Evolutionary conservation across 2,888 invertebrate species (phyloP).

Genomic region (Tenthredo scrophulariae): DNA sequence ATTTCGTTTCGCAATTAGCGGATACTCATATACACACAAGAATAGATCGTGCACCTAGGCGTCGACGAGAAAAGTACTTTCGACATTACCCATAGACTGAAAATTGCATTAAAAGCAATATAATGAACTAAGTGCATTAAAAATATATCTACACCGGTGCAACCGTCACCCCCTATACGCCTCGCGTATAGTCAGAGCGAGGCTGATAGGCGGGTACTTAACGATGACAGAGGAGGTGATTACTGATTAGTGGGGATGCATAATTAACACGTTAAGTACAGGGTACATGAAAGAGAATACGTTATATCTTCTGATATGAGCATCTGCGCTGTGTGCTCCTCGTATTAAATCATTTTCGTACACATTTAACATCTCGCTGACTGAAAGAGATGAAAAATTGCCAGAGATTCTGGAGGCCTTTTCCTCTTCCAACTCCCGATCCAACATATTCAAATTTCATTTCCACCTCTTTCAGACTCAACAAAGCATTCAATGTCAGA

Average conservation of each 20-base stretch:
- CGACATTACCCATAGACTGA: constrained; percentile 39
- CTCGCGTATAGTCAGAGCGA: constrained; percentile 39
- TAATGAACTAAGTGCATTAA: constrained; percentile 58
- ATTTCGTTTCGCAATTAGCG: constrained; percentile 57
- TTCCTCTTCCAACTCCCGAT: background rate
- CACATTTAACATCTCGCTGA: constrained; percentile 28
- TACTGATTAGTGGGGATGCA: constrained; percentile 61
- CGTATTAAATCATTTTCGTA: constrained; percentile 38
- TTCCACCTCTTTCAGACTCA: background rate
- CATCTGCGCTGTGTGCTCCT: constrained; percentile 28
- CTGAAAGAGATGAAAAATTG: constrained; percentile 9
- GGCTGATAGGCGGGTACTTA: constrained; percentile 45
- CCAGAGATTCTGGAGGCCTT: background rate
- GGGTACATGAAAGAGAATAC: constrained; percentile 59
- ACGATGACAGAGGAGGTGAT: constrained; percentile 56
- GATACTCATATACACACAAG: background rate
- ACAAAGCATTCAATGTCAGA: background rate
- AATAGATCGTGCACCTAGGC: constrained; percentile 9
- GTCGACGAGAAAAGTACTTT: background rate
- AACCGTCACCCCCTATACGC: constrained; percentile 54
- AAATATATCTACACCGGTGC: constrained; percentile 55
- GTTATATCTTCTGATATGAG: constrained; percentile 51
- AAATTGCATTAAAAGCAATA: constrained; percentile 56
- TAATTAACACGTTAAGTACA: constrained; percentile 58
- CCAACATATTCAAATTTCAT: background rate